phyloP scores from a whole-genome alignment of 2,888 invertebrate species.

The Yponomeuta cagnagella region DNA sequence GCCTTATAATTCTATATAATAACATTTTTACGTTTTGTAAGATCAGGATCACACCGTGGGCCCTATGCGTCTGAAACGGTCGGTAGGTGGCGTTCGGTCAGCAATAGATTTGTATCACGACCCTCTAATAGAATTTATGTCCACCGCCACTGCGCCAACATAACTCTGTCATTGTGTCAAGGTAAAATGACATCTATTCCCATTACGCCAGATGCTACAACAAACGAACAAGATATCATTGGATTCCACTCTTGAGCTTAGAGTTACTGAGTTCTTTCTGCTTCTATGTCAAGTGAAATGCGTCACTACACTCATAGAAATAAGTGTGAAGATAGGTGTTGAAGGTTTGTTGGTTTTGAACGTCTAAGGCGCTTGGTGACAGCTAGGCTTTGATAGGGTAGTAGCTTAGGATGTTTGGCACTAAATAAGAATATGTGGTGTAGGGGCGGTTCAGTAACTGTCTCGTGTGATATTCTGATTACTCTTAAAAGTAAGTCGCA shows the following conservation, averaged over 20 bases:
- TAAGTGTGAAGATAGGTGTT: background rate
- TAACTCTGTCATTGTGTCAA: background rate
- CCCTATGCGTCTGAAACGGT: background rate
- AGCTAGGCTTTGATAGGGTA: background rate
- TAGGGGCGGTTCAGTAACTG: background rate
- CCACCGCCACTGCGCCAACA: background rate
- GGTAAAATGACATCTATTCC: background rate
- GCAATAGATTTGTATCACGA: conserved; percentile 15
- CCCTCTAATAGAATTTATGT: conserved; percentile 15
- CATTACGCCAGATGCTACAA: background rate
- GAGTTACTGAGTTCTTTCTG: background rate
- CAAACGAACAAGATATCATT: background rate
- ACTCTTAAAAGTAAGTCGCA: too few species aligned
- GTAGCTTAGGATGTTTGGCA: background rate
- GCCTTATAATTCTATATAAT: too few species aligned
- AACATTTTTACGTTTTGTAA: background rate
- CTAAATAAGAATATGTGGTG: background rate
- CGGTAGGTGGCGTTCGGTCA: conserved; percentile 13
- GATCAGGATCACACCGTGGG: background rate
- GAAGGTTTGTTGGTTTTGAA: background rate
- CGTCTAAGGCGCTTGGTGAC: conserved; percentile 4
- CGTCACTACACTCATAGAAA: background rate
- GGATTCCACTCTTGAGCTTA: background rate
- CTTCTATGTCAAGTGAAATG: background rate
- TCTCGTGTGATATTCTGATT: background rate